Base-by-base conservation (phyloP, 30 jellyfish, hydroid and myxozoan species). In the Turritopsis dohrnii region DNA sequence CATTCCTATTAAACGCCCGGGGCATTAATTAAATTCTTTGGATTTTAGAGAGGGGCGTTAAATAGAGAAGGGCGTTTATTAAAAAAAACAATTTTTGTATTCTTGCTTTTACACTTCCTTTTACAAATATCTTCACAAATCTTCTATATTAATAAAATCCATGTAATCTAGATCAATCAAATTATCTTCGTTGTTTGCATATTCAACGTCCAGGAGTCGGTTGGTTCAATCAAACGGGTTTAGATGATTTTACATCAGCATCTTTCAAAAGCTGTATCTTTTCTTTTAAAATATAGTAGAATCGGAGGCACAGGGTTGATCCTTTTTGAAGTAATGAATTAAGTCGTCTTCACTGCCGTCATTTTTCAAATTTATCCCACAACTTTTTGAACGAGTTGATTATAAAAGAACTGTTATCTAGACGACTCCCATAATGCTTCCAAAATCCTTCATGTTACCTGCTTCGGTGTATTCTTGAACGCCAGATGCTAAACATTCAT, bases 401-500 rank as follows among this genome's bases (percentile, higher is more conserved):
- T 9, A 76, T 76, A 17, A 76, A 21, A 23, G 80, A n/a, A n/a
- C n/a, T 29, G 25, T 76, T 18, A 18, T 23, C 80, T 29, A 76
- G 18, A 16, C 79, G 80, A 28, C 80, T 18, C 84, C 84, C n/a
- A n/a, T n/a, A n/a, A 76, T 18, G 84, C 77, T n/a, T 23, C 80
- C 79, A 76, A 76, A 23, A 76, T 76, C 84, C 18, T 76, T 76
- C 80, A 76, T 76, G 79, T 76, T 76, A 23, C 84, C 84, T 9
- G 84, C 84, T 76, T 23, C 84, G 77, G 84, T 76, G 52, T 8
- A 76, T 21, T 76, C 84, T 19, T 76, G 84, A 23, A 76, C 18
- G 79, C 84, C 79, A 21, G 77, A 23, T 76, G 84, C 84, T 76
- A 76, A 23, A 76, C 84, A 76, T n/a, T n/a, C n/a, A n/a, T n/a